Percentiles rank a stretch among this genome's conserved stretches.
Evolutionary conservation across 2,113 vertebrate species (phyloP).

Genomic region (Phaethon lepturus): DNA sequence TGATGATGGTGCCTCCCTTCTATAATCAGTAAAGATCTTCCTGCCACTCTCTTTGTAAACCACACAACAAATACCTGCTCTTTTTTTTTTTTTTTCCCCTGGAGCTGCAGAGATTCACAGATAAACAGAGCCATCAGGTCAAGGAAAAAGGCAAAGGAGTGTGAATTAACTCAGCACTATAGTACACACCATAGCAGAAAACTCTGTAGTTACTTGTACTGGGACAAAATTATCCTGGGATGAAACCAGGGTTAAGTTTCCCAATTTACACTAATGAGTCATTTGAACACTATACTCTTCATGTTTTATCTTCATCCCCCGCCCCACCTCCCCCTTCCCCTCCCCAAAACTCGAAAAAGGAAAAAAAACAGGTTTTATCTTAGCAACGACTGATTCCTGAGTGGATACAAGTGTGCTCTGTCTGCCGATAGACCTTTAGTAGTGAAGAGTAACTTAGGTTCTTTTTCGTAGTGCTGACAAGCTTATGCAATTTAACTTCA

Average conservation of each 20-base stretch:
- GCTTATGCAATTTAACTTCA: background rate
- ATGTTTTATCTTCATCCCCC: background rate
- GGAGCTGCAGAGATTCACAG: background rate
- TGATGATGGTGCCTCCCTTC: background rate
- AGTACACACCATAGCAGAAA: background rate
- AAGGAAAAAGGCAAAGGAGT: background rate
- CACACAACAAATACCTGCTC: background rate
- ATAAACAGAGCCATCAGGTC: background rate
- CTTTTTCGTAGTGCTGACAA: background rate
- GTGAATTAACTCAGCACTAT: background rate
- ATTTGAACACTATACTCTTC: background rate
- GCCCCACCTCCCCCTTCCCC: background rate
- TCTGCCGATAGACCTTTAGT: background rate
- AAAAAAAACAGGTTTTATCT: background rate
- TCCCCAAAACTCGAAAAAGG: background rate
- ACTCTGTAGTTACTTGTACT: background rate
- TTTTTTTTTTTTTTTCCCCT: too few relatives aligned
- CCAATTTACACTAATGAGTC: background rate
- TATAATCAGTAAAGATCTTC: background rate
- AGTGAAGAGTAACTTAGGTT: background rate
- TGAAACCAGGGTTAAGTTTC: constrained; percentile 5
- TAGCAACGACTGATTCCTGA: background rate
- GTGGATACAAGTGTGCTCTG: background rate
- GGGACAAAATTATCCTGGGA: background rate
- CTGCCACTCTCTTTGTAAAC: background rate